Percentiles rank a stretch among this genome's conserved stretches.
These are phyloP conservation scores for Todus mexicanus DNA, from an alignment of 2,797 vertebrate species.

Conservation along the genomic window DNA sequence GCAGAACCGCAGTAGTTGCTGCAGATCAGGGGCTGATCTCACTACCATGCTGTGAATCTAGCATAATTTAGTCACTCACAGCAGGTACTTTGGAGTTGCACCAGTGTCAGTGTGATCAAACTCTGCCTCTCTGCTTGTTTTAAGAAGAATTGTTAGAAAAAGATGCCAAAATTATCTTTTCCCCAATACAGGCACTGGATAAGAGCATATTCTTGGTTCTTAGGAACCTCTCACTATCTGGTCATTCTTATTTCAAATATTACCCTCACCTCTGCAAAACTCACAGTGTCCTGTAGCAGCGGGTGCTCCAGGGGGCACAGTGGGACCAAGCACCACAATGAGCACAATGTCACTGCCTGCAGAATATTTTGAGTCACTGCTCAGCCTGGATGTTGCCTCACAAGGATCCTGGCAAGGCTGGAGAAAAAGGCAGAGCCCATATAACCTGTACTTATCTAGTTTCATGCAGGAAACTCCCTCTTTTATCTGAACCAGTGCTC, in stretches of 20 bases:
- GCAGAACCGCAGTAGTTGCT: background rate
- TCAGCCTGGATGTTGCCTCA: background rate
- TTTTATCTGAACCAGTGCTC: background rate
- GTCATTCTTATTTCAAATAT: background rate
- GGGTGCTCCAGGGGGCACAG: background rate
- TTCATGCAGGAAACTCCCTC: background rate
- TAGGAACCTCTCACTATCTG: background rate
- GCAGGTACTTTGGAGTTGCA: constrained; percentile 6
- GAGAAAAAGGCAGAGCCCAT: background rate
- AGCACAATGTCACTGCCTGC: background rate
- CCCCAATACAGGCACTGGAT: background rate
- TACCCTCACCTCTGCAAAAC: background rate
- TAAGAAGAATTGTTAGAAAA: background rate
- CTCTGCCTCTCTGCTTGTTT: background rate
- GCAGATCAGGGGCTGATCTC: background rate
- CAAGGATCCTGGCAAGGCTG: background rate
- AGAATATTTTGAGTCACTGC: background rate
- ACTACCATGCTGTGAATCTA: constrained; percentile 17
- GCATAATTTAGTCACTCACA: background rate
- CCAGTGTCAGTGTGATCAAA: background rate
- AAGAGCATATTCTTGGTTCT: background rate
- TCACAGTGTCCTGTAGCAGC: background rate
- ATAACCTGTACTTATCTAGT: background rate
- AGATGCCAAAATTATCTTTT: background rate
- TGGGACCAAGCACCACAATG: background rate